Evolutionary conservation across 1,140 invertebrate species (phyloP), one percentile per base, ranked within the genome.

Genomic region (Zaprionus tsacasi): DNA sequence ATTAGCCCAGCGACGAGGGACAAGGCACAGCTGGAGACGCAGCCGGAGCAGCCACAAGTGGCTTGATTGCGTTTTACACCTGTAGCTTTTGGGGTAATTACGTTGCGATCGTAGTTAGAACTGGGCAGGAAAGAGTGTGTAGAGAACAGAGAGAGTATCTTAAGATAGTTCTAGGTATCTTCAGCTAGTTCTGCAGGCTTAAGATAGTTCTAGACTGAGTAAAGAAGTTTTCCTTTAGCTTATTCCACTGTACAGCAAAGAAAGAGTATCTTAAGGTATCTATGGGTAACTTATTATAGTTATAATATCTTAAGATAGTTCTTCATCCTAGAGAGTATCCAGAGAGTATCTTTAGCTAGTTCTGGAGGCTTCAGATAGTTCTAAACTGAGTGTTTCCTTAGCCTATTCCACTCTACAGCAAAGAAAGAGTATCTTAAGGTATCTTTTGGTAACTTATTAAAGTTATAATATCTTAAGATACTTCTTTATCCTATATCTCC

Each of bases 31-130:
- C 74, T 83, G 83, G 85, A 83, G 77, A 64, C 17, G 27, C 52
- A 61, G 27, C 25, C 75, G 55, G 50, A 59, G 65, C 40, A 40
- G 55, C 65, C 45, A 43, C 70, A 71, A 74, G 45, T 38, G 52
- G 50, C 54, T 58, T 77, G 78, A 87, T 82, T 90, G 78, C 80
- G 86, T 87, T 91, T 91, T 90, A 91, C 87, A 91, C 87, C 87
- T 91, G 87, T 90, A 91, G 77, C 82, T 72, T 77, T 79, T 73
- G 76, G 70, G 54, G 70, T 82, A 82, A 90, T 82, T 86, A 81
- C 65, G 25, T 56, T 74, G 56, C 67, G 57, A 70, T 70, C 78
- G 43, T 25, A 27, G 52, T 25, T 55, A 36, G 30, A 57, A 21
- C 45, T 48, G 45, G 17, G 7, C 15, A 17, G 3, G 12, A 12